Evolutionary conservation across 2,113 vertebrate species (phyloP).

Genomic region (Sardina pilchardus): DNA sequence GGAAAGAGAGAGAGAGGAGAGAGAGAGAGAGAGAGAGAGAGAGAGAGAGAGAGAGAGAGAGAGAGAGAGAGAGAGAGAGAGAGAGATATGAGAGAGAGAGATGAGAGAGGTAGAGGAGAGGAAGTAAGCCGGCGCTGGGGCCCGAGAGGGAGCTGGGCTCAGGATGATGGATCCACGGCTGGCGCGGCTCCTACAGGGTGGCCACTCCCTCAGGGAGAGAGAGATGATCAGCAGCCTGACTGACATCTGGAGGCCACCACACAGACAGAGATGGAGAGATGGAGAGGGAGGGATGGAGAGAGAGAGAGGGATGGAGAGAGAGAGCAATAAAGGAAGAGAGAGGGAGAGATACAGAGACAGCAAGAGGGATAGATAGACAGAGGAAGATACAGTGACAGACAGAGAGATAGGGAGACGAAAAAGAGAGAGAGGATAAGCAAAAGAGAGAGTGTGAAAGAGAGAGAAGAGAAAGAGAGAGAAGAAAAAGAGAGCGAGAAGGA

Average conservation of each 20-base stretch:
- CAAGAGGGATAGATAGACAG: too few relatives aligned
- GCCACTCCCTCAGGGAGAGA: background rate
- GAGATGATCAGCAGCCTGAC: background rate
- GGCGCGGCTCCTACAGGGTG: too few relatives aligned
- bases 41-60: background rate
- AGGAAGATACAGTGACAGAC: background rate
- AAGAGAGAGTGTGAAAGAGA: too few relatives aligned
- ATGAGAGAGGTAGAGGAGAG: too few relatives aligned
- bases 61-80: background rate
- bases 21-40: background rate
- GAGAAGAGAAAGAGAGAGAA: too few relatives aligned
- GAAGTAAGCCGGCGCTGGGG: too few relatives aligned
- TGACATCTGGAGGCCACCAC: background rate
- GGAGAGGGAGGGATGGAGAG: background rate
- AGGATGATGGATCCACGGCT: background rate
- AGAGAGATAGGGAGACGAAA: too few relatives aligned
- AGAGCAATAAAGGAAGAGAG: too few relatives aligned
- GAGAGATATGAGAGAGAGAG: too few relatives aligned
- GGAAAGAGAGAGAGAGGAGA: background rate
- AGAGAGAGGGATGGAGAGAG: background rate
- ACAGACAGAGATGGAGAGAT: background rate
- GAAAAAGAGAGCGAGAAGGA: background rate
- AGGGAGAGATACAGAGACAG: too few relatives aligned
- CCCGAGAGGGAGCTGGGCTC: background rate
- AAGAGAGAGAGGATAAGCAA: too few relatives aligned